Percentiles rank a stretch among this genome's conserved stretches.
These are phyloP conservation scores for Parochlus steinenii DNA, from an alignment of 2,888 invertebrate species.

Conservation along the genomic window DNA sequence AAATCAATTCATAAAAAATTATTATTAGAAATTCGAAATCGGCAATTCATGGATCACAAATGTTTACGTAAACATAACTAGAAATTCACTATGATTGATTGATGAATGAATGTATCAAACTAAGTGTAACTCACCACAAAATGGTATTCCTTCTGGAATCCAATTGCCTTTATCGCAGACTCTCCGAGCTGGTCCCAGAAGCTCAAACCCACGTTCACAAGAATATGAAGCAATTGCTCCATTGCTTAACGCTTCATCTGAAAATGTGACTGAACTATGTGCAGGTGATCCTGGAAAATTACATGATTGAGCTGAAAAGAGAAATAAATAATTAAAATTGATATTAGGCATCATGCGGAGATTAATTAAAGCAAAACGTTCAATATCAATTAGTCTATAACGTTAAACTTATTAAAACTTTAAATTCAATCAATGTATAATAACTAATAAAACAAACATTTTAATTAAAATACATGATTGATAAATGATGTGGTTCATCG, in stretches of 20 bases:
- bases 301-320: slow-evolving; percentile 34
- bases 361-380: too few species aligned
- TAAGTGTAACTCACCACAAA: slow-evolving; percentile 64
- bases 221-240: slow-evolving; percentile 60
- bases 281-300: slow-evolving; percentile 84
- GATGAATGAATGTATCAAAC: not conserved
- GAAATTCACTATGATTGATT: not conserved
- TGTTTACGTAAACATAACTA: too few species aligned
- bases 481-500: too few species aligned
- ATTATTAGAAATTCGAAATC: too few species aligned
- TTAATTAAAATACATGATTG: too few species aligned
- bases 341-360: too few species aligned
- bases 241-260: slow-evolving; percentile 36
- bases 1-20: too few species aligned
- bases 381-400: too few species aligned
- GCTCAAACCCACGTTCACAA: slow-evolving; percentile 79
- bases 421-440: too few species aligned
- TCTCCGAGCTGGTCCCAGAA: slow-evolving; percentile 70
- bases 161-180: slow-evolving; percentile 64
- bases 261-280: slow-evolving; percentile 66
- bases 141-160: slow-evolving; percentile 82
- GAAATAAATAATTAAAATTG: slow-evolving; percentile 2
- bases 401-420: too few species aligned
- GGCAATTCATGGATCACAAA: too few species aligned
- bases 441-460: too few species aligned